Percentiles rank a stretch among this genome's conserved stretches.
Conservation (phyloP, 2,888 invertebrate genomes). For the Ormia ochracea region DNA sequence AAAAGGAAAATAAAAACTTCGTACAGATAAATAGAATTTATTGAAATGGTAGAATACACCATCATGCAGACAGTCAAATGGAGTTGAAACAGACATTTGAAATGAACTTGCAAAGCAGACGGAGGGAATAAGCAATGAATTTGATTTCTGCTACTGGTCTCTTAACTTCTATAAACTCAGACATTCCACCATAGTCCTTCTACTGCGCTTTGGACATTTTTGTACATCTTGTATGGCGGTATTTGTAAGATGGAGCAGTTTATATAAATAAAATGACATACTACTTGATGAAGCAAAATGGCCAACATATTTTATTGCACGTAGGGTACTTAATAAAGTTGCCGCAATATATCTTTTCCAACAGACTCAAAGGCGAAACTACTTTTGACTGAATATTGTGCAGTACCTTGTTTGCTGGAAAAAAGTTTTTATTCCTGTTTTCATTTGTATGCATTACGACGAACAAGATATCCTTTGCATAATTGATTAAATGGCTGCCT, state of each 20-base stretch:
- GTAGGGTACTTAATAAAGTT: not conserved
- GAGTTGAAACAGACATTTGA: conserved; percentile 7
- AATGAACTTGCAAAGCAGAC: not conserved
- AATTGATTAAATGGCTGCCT: conserved; percentile 75
- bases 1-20: not conserved
- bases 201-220: too few species aligned
- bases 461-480: conserved; percentile 68
- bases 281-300: too few species aligned
- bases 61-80: conserved; percentile 18
- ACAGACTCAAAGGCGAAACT: not conserved
- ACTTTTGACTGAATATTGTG: not conserved
- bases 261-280: too few species aligned
- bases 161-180: not conserved
- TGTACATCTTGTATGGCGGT: too few species aligned
- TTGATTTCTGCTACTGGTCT: not conserved
- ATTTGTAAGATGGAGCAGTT: too few species aligned
- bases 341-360: not conserved
- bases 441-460: conserved; percentile 18
- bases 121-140: not conserved
- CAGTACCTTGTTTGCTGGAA: not conserved
- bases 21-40: conserved; percentile 51
- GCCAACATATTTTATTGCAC: not conserved
- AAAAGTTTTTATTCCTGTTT: not conserved
- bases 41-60: conserved; percentile 48
- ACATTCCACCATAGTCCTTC: too few species aligned